Conservation (phyloP, 2,113 vertebrate species). For the Abramis brama region DNA sequence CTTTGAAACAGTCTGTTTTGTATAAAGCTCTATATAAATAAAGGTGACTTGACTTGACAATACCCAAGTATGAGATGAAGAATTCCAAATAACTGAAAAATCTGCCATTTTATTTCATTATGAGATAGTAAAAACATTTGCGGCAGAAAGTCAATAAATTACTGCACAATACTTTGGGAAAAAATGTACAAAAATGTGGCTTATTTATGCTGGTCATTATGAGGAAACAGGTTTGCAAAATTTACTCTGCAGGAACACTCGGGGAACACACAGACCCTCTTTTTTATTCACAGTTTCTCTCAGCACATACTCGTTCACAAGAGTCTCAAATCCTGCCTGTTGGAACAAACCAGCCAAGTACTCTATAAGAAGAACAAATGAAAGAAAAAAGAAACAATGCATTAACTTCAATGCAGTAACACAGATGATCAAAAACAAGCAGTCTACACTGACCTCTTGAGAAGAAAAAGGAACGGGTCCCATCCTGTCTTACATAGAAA, state of each 20-base stretch:
- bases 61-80: neutral
- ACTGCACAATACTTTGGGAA: neutral
- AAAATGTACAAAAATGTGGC: neutral
- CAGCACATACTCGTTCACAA: constrained; percentile 86
- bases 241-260: constrained; percentile 95
- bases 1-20: too few relatives aligned
- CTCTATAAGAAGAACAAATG: constrained; percentile 71
- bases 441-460: constrained; percentile 81
- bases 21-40: too few relatives aligned
- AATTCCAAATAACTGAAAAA: neutral
- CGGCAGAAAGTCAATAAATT: neutral
- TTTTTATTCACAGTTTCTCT: constrained; percentile 96
- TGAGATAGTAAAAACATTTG: neutral
- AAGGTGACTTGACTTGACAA: too few relatives aligned
- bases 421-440: neutral
- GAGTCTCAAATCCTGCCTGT: constrained; percentile 76
- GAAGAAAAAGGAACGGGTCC: constrained; percentile 94
- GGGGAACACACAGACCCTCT: constrained; percentile 87
- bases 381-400: neutral
- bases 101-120: neutral
- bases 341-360: constrained; percentile 83
- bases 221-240: constrained; percentile 78
- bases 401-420: neutral
- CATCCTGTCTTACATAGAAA: constrained; percentile 95
- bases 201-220: neutral